These are phyloP conservation scores for Spicauda simplicius DNA, from an alignment of 2,888 invertebrate genomes.

Conservation along the genomic window DNA sequence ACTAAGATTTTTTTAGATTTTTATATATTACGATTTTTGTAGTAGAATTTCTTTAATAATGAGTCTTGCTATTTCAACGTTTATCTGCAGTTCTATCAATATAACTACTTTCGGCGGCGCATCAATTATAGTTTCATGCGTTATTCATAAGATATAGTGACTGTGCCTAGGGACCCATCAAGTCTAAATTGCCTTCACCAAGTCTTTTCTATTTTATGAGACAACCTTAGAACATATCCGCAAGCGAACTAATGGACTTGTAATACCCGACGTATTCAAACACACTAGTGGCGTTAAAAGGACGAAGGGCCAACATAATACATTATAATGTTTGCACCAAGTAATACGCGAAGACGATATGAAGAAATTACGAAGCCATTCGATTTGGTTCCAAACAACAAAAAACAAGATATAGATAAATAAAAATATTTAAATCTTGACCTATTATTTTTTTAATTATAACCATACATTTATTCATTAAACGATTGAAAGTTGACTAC, in stretches of 20 bases:
- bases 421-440: too few relatives aligned
- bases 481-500: too few relatives aligned
- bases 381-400: too few relatives aligned
- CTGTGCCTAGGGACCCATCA: neutral
- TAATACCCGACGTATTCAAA: conserved; percentile 81
- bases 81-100: neutral
- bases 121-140: neutral
- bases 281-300: conserved; percentile 82
- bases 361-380: too few relatives aligned
- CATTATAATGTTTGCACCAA: conserved; percentile 51
- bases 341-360: conserved; percentile 35
- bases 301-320: conserved; percentile 75
- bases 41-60: neutral
- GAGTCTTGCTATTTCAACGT: neutral
- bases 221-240: conserved; percentile 67
- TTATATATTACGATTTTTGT: neutral
- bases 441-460: too few relatives aligned
- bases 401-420: too few relatives aligned
- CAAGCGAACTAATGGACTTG: conserved; percentile 82
- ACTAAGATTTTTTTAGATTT: neutral
- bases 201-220: conserved; percentile 23
- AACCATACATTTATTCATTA: too few relatives aligned
- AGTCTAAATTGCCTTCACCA: conserved; percentile 17
- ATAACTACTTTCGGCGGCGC: neutral
- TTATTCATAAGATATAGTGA: neutral